Conservation (phyloP, 1,140 invertebrate species). For the Pseudoatta argentina region DNA sequence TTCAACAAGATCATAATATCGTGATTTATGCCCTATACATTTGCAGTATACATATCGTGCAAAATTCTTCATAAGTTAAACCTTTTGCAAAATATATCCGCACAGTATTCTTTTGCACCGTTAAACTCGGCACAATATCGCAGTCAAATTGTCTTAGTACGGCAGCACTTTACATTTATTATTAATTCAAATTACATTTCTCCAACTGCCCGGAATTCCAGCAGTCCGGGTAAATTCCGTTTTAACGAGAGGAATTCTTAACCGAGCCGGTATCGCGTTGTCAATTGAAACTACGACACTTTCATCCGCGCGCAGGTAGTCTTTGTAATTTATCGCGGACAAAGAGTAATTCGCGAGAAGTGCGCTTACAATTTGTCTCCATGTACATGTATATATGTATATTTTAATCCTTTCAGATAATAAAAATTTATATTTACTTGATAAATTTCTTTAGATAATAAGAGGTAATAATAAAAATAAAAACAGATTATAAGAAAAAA, state of each 20-base stretch:
- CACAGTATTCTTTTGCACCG: conserved; percentile 32
- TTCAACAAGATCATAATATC: conserved; percentile 48
- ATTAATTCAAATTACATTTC: conserved; percentile 61
- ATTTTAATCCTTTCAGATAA: background rate
- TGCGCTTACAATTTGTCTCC: conserved; percentile 11
- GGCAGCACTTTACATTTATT: conserved; percentile 55
- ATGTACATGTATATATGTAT: background rate
- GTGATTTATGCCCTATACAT: conserved; percentile 27
- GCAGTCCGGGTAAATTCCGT: conserved; percentile 38
- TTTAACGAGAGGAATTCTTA: conserved; percentile 61
- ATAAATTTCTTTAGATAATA: background rate
- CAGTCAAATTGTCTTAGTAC: conserved; percentile 18
- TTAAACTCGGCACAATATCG: conserved; percentile 38
- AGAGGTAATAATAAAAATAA: background rate
- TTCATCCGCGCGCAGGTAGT: background rate
- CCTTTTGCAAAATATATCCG: background rate
- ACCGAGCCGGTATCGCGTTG: conserved; percentile 44
- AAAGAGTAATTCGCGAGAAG: conserved; percentile 26
- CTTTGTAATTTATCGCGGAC: conserved; percentile 42
- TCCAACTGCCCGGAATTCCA: conserved; percentile 33
- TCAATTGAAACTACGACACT: conserved; percentile 51
- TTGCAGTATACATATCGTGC: background rate
- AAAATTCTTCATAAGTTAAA: conserved; percentile 14
- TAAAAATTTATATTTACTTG: background rate
- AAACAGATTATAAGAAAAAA: too few species aligned